Base-by-base conservation (phyloP, 2,797 vertebrate species). In the Pseudomugil tenellus region DNA sequence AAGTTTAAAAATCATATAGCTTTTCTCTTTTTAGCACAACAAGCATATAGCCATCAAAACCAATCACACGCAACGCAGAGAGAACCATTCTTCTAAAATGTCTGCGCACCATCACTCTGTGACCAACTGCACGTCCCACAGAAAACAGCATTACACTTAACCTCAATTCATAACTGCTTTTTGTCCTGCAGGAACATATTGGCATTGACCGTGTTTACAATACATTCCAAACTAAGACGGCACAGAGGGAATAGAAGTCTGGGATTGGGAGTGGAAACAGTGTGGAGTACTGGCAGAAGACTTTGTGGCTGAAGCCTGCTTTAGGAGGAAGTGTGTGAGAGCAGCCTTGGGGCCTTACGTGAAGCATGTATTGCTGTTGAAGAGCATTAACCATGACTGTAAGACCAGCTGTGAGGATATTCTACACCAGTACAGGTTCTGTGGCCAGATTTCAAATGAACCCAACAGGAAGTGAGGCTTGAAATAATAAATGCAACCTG, bases 131-230 rank as follows among this genome's bases (percentile, higher is more conserved):
- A 74, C 35, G 70, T 86, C 68, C 75, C 32, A 32, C 61, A 70
- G 76, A 87, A 79, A 88, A 89, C 81, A 82, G 72, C 25, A 74
- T 34, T 58, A 80, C 82, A 74, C 84, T 87, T 87, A 84, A 86
- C 79, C 82, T 82, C 77, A 58, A 56, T 79, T 92, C 89, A 81
- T 58, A 85, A 87, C 86, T 83, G 88, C 71, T 91, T 91, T 86
- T 64, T 87, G 85, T 92, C 86, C 81, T 74, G 63, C 32, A 61
- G 72, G 72, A 66, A 67, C 82, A 68, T 84, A 91, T 91, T 91
- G 90, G 84, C 89, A 84, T 83, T 91, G 92, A 93, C 84, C 84
- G 58, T 89, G 88, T 93, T 92, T 92, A 91, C 86, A 84, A 80
- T 86, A 70, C 66, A 76, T 75, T 87, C 81, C 77, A 90, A 92